These are phyloP conservation scores for Rhizoglyphus robini DNA, from an alignment of 1,140 invertebrate genomes.

Conservation along the genomic window DNA sequence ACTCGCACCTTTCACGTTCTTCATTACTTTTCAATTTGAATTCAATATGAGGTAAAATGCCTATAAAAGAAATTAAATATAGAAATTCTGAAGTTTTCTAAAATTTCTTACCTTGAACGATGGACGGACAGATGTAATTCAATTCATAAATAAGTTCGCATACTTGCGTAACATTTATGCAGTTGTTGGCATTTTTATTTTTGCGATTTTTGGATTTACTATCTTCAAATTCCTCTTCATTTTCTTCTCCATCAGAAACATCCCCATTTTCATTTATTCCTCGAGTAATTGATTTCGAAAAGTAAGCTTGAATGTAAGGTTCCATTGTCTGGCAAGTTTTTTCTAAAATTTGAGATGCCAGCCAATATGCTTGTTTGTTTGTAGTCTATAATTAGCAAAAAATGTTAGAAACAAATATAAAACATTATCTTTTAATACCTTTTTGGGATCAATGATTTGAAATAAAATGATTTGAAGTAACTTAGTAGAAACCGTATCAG, in stretches of 20 bases:
- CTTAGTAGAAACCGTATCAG: conserved; percentile 84
- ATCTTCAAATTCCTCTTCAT: not conserved
- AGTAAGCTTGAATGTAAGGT: conserved; percentile 54
- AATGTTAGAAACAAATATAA: conserved; percentile 12
- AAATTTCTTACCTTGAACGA: conserved; percentile 65
- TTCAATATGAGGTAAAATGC: conserved; percentile 85
- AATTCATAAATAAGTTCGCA: conserved; percentile 94
- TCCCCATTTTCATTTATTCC: conserved; percentile 21
- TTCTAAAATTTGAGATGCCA: conserved; percentile 78
- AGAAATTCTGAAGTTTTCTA: too few relatives aligned
- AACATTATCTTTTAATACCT: conserved; percentile 35
- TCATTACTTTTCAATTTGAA: conserved; percentile 65
- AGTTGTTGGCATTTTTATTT: not conserved
- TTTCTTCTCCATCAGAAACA: conserved; percentile 21
- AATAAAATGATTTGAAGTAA: conserved; percentile 81
- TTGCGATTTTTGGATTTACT: not conserved
- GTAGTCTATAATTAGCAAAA: conserved; percentile 44
- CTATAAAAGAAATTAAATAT: too few relatives aligned
- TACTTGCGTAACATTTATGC: conserved; percentile 34
- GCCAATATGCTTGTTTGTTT: conserved; percentile 70
- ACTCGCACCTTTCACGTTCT: conserved; percentile 66
- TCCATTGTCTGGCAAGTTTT: conserved; percentile 82
- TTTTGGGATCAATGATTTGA: conserved; percentile 90
- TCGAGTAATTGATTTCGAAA: conserved; percentile 19
- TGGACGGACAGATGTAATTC: conserved; percentile 77